Evolutionary conservation across 2,113 vertebrate genomes (phyloP).

Genomic region (Triplophysa rosa): DNA sequence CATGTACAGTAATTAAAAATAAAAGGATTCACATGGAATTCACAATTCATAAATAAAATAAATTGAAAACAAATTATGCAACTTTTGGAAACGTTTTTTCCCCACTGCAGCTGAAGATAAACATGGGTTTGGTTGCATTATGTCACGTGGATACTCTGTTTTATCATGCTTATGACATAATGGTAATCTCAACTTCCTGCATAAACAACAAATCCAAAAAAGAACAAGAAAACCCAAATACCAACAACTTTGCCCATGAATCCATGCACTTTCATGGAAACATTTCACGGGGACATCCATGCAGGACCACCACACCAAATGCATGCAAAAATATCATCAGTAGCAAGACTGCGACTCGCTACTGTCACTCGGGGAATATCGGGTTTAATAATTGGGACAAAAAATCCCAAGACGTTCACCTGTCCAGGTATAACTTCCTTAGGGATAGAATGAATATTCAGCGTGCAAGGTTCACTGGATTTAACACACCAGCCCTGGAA

Average conservation of each 20-base stretch:
- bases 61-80: neutral
- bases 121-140: neutral
- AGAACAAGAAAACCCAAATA: neutral
- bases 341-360: neutral
- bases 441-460: conserved; percentile 75
- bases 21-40: neutral
- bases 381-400: conserved; percentile 12
- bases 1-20: neutral
- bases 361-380: conserved; percentile 7
- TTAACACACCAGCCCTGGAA: conserved; percentile 83
- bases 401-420: conserved; percentile 64
- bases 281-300: neutral
- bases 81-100: neutral
- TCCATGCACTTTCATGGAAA: conserved; percentile 1
- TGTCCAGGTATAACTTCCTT: conserved; percentile 82
- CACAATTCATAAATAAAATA: neutral
- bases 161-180: conserved; percentile 4
- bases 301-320: conserved; percentile 4
- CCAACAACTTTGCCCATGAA: neutral
- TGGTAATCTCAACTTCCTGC: neutral
- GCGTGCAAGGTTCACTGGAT: conserved; percentile 73
- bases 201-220: conserved; percentile 7
- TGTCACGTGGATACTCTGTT: neutral
- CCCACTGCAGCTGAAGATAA: neutral
- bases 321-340: conserved; percentile 26